Percentiles rank a stretch among this genome's conserved stretches.
phyloP scores from a whole-genome alignment of 2,797 vertebrate genomes.

The Dryobates pubescens region DNA sequence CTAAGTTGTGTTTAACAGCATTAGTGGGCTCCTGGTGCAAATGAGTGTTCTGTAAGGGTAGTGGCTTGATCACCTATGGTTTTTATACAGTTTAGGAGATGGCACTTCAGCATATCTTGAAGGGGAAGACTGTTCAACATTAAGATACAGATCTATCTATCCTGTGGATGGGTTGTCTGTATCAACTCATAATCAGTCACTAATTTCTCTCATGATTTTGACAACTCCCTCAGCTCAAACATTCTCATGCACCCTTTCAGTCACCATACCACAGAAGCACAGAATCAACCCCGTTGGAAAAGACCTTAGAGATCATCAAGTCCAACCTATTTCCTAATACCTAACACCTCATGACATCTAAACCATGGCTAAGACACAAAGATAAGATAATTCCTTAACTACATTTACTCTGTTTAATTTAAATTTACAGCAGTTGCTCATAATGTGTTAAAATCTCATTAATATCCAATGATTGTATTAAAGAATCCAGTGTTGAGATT shows the following conservation, averaged over 20 bases:
- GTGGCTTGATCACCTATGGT: background rate
- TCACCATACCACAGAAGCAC: background rate
- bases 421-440: background rate
- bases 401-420: background rate
- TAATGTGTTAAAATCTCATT: background rate
- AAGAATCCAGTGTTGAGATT: background rate
- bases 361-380: background rate
- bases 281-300: too few relatives aligned
- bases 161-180: background rate
- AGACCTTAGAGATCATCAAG: too few relatives aligned
- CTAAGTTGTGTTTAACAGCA: background rate
- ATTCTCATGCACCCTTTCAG: background rate
- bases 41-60: rapidly evolving
- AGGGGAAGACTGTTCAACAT: background rate
- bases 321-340: too few relatives aligned
- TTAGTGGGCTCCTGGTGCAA: background rate
- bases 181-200: background rate
- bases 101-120: background rate
- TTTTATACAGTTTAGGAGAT: background rate
- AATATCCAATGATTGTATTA: background rate
- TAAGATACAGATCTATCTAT: background rate
- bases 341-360: too few relatives aligned
- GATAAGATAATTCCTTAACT: background rate
- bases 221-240: background rate
- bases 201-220: background rate